These are phyloP conservation scores for Dissostichus mawsoni DNA, from an alignment of 2,113 vertebrate genomes.

Conservation along the genomic window DNA sequence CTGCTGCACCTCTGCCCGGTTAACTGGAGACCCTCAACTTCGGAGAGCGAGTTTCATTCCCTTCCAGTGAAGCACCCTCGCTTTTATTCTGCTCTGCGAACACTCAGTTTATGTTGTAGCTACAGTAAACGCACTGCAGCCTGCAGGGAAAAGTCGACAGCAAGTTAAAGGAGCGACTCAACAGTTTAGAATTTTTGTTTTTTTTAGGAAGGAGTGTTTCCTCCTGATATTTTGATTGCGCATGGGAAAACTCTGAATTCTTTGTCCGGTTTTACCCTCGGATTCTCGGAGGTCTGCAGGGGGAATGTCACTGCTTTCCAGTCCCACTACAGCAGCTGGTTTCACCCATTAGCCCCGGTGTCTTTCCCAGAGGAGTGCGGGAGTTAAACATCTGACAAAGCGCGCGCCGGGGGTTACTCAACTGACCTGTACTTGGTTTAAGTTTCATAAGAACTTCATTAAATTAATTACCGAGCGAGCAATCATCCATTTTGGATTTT, in stretches of 20 bases:
- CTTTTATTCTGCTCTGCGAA: conserved; percentile 42
- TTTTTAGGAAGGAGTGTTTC: conserved; percentile 28
- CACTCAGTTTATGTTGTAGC: conserved; percentile 31
- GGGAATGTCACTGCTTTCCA: conserved; percentile 73
- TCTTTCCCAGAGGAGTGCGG: conserved; percentile 88
- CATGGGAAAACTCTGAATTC: conserved; percentile 8
- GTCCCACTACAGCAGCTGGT: conserved; percentile 86
- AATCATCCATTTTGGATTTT: conserved; percentile 85
- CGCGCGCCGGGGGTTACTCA: conserved; percentile 85
- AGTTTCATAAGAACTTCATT: conserved; percentile 95
- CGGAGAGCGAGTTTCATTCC: conserved; percentile 59
- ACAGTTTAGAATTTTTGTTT: background rate
- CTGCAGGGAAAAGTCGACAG: conserved; percentile 23
- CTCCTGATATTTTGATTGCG: conserved; percentile 19
- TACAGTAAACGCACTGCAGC: conserved; percentile 25
- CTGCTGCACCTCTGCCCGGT: conserved; percentile 76
- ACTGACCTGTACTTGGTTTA: conserved; percentile 91
- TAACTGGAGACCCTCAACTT: conserved; percentile 72
- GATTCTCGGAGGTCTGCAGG: conserved; percentile 48
- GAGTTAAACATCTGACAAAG: conserved; percentile 91
- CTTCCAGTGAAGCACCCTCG: conserved; percentile 44
- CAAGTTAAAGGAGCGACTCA: conserved; percentile 17
- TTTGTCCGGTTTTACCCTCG: conserved; percentile 61
- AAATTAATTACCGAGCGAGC: conserved; percentile 93
- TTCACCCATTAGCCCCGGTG: conserved; percentile 93